Evolutionary conservation across 1,140 invertebrate genomes (phyloP).

Genomic region (Trichoplusia ni): DNA sequence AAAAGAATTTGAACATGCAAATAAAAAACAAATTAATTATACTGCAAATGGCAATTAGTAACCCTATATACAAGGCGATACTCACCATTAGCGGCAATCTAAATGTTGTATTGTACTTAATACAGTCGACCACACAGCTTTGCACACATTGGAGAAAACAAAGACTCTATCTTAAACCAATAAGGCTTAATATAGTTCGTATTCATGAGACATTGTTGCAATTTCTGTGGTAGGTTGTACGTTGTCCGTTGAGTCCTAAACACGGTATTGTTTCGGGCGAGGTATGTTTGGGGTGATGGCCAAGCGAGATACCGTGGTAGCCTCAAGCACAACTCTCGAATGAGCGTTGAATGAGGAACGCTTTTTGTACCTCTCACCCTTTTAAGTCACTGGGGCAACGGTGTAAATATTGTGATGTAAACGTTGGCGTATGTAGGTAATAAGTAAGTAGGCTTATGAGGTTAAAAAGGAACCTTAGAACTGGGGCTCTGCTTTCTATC

Average conservation of each 20-base stretch:
- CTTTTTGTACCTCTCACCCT: not conserved
- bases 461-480: no score
- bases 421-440: not conserved
- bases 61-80: slow-evolving; percentile 46
- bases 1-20: no score
- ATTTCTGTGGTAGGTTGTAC: no score
- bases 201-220: no score
- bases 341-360: not conserved
- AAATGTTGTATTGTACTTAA: slow-evolving; percentile 60
- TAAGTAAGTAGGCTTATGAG: not conserved
- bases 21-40: no score
- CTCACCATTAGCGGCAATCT: slow-evolving; percentile 48
- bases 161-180: no score
- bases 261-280: slow-evolving; percentile 49
- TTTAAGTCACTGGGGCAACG: not conserved
- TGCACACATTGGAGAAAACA: no score
- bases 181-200: no score
- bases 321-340: slow-evolving; percentile 5
- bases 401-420: not conserved
- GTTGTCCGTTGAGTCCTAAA: slow-evolving; percentile 42
- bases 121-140: no score
- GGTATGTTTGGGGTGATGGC: slow-evolving; percentile 46
- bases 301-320: slow-evolving; percentile 41
- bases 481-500: no score
- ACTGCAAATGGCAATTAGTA: no score